Base-by-base conservation (phyloP, 35 echinoderm and acorn worm species). In the Acanthaster planci region DNA sequence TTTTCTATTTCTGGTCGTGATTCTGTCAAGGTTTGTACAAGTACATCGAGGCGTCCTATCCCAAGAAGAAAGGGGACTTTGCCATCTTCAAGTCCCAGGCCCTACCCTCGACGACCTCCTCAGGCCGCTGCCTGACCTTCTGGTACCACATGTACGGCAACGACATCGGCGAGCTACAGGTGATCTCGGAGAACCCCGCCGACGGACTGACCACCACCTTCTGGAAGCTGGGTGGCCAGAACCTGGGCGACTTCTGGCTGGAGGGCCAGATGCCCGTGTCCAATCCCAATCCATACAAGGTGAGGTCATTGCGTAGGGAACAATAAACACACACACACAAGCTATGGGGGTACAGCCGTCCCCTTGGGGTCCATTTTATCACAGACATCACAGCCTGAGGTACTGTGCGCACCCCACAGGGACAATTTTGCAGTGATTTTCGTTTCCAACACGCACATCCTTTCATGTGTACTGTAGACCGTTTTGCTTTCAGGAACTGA, bases 101-200 rank as follows among this genome's bases (percentile, higher is more conserved):
- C 17, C 52, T 92, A 77, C 38, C 80, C 38, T 80, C 84, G 4
- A 86, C 79, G 29, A 60, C 52, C 7, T 0, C 59, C 53, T 35
- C 77, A 36, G 83, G 86, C 0, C 35, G 76, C 5, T 97, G 94
- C 40, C 40, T 97, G 27, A 64, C 82, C 30, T 97, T 97, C 82
- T 97, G 91, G 91, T 97, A 97, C 37, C 95, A 97, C 50, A 90
- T 97, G 87, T 97, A 85, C 68, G 95, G 95, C 15, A 76, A 32
- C 42, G 68, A 80, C 47, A 40, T 97, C 44, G 94, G 94, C 32
- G 39, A 60, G 21, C 86, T 97, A 3, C 22, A 44, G 27, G 38
- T 81, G 9, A 37, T 79, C 18, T 17, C 34, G 1, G 60, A 68
- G 23, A 34, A 68, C 21, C 23, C 60, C 17, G 34, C 34, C 60